Evolutionary conservation across 2,888 invertebrate genomes (phyloP), one percentile per base, ranked within the genome.

Genomic region (Alloplasta piceator): DNA sequence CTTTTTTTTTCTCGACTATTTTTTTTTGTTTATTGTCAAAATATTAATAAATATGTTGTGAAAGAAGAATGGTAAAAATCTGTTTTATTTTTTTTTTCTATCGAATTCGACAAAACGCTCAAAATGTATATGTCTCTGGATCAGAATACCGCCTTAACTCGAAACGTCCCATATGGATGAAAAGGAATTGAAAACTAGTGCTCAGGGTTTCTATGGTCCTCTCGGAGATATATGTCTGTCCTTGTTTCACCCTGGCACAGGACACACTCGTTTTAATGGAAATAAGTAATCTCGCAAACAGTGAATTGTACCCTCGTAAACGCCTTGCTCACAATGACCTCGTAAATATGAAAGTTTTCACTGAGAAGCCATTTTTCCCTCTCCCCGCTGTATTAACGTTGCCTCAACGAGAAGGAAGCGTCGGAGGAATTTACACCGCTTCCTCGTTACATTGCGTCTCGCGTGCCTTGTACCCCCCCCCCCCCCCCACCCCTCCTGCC

Each of bases 221-320:
- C 26, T 26, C 26, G 6, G 52, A 52, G 14, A 56, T 12, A 9
- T 56, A 5, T 36, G 10, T 43, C 56, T 55, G 68, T 68, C 63
- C 50, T 55, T 55, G 58, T 63, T 39, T 50, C 71, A 41, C 36
- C 14, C 16, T 3, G 68, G 70, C 70, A 74, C 73, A 74, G 70
- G 78, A 81, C 67, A 67, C 64, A 66, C 63, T 73, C 88, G 88
- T 89, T 90, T 90, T 89, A 89, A 91, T 90, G 88, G 89, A 89
- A 89, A 89, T 91, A 90, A 90, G 90, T 89, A 89, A 90, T 90
- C 84, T 91, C 85, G 84, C 87, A 89, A 90, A 89, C 90, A 89
- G 83, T 74, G 88, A 87, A 91, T 89, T 90, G 86, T 89, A 82
- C 83, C 84, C 84, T 90, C 88, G 89, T 91, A 90, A 91, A 91